Base-by-base conservation (phyloP, 2,888 invertebrate species). In the Azorinus chamasolen region DNA sequence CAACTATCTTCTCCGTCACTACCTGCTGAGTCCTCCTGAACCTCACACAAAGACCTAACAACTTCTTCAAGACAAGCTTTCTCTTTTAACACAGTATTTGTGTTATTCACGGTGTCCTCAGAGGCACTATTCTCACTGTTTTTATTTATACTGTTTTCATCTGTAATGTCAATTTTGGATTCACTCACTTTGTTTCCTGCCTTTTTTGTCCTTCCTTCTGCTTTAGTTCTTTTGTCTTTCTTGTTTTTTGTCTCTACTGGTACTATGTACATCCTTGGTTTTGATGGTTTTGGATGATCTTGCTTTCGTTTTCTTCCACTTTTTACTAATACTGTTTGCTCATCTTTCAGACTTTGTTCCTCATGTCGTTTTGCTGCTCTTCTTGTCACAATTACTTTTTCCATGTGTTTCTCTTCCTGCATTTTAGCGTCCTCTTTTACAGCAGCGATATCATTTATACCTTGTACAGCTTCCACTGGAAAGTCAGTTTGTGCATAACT, bases 401-500 rank as follows among this genome's bases (percentile, higher is more conserved):
- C 8, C 12, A 25, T 27, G 25, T 25, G n/a, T 37, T 46, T 25
- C 16, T 16, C 14, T 39, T 8, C 18, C 22, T 5, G 22, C n/a
- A 8, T 41, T 20, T 18, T 39, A 3, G 2, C 43, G n/a, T 22
- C 41, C 10, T 37, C 22, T 37, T 22, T 10, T 57, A 8, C 16
- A 24, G 4, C 16, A 16, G n/a, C 57, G 8, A 5, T 16, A 16
- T 16, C 20, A 14, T 18, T 41, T 20, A 24, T 20, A 10, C 14
- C 10, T 20, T 39, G 12, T 59, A 10, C 24, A 5, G 16, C 25
- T 43, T 27, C 20, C 24, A 24, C 6, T 25, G 39, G 43, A 22
- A 12, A 14, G 5, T 68, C 64, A 48, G 77, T 72, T 53, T 72
- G 77, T 20, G 68, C 54, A n/a, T 48, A 62, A 39, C 64, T 72